phyloP scores from a whole-genome alignment of 1,140 invertebrate species.

The Eubasilissa regina region DNA sequence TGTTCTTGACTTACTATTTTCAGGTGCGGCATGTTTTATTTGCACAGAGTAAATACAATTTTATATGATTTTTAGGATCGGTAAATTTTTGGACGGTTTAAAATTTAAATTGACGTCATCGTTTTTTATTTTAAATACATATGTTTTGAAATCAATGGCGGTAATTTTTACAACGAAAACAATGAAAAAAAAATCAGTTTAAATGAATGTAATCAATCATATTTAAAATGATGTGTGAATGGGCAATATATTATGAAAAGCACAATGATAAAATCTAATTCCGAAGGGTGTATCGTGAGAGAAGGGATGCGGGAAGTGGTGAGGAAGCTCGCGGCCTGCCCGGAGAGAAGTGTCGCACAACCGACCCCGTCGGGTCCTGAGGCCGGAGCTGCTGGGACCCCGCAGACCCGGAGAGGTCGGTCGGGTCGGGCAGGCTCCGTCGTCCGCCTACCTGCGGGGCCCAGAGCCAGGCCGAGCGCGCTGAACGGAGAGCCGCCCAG shows the following conservation, averaged over 20 bases:
- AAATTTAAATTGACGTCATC: no score
- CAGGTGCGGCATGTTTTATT: no score
- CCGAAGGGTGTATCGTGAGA: background rate
- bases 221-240: no score
- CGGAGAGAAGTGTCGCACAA: constrained; percentile 59
- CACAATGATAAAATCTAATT: constrained; percentile 19
- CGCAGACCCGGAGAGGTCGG: constrained; percentile 59
- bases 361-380: constrained; percentile 71
- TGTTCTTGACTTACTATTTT: no score
- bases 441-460: constrained; percentile 80
- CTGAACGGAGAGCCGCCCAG: constrained; percentile 81
- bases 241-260: no score
- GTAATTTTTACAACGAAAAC: constrained; percentile 41
- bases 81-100: no score
- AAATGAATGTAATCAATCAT: no score
- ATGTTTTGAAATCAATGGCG: no score
- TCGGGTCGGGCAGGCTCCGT: constrained; percentile 65
- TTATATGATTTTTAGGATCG: no score
- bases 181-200: no score
- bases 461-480: constrained; percentile 85
- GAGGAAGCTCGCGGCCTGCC: constrained; percentile 62
- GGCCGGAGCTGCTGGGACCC: constrained; percentile 64
- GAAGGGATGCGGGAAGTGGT: constrained; percentile 32
- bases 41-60: no score
- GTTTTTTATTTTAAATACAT: no score